A percentile compares a stretch with the other conserved stretches of the same genome.
Evolutionary conservation across 2,797 vertebrate genomes (phyloP).

Genomic region (Hydrophis major): DNA sequence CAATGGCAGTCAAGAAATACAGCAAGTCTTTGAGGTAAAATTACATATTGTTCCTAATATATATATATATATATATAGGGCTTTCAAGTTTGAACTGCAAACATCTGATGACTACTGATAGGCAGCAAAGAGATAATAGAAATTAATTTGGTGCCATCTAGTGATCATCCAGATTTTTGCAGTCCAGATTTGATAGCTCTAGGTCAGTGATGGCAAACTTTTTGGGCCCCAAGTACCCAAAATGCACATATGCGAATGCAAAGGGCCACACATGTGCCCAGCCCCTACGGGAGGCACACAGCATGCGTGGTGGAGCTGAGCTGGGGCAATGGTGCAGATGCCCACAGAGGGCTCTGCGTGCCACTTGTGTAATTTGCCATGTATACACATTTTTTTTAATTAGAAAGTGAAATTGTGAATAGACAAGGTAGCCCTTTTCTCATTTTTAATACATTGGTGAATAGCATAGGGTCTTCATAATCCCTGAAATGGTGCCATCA

Average conservation of each 20-base stretch:
- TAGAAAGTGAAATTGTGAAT: background rate
- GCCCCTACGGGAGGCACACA: too few species aligned
- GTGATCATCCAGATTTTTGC: background rate
- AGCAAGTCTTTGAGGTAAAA: constrained; percentile 90
- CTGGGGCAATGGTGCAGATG: too few species aligned
- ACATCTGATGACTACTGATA: background rate
- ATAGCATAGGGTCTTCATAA: background rate
- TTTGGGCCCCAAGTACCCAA: too few species aligned
- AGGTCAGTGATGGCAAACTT: too few species aligned
- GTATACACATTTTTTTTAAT: background rate
- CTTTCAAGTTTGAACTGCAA: background rate
- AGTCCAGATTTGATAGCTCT: constrained; percentile 8
- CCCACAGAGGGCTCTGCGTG: too few species aligned
- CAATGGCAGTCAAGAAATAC: constrained; percentile 87
- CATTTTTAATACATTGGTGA: background rate
- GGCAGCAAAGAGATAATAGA: background rate
- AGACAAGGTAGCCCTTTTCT: background rate
- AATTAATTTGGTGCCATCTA: background rate
- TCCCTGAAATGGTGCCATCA: background rate
- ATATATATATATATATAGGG: background rate
- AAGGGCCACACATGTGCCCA: too few species aligned
- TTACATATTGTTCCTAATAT: background rate
- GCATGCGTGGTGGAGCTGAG: too few species aligned
- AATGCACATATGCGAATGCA: too few species aligned
- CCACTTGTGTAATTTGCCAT: background rate